Evolutionary conservation across 1,140 invertebrate species (phyloP).

Genomic region (Scylla paramamosain): DNA sequence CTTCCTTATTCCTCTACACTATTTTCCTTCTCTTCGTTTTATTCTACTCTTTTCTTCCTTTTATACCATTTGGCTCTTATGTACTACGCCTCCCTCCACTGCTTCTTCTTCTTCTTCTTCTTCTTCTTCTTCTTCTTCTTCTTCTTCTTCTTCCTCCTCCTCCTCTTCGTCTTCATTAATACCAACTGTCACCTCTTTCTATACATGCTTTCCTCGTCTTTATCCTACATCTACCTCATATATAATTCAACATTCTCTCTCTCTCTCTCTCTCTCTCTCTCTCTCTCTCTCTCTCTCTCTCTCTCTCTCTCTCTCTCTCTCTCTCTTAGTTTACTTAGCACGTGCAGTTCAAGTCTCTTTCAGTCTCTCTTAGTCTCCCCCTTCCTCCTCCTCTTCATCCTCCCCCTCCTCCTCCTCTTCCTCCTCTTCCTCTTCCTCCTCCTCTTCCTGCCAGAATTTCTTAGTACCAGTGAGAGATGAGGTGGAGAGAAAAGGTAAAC

Average conservation of each 20-base stretch:
- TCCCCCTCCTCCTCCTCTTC: neutral
- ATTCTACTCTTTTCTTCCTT: too few relatives aligned
- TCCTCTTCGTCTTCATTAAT: too few relatives aligned
- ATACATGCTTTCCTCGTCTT: too few relatives aligned
- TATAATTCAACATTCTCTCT: neutral
- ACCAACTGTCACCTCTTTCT: neutral
- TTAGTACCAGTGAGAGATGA: neutral
- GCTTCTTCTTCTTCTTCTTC: too few relatives aligned
- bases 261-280: neutral
- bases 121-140: too few relatives aligned
- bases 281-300: neutral
- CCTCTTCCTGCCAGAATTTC: neutral
- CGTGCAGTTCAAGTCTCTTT: neutral
- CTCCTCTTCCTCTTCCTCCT: neutral
- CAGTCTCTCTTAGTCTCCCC: neutral
- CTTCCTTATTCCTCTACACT: too few relatives aligned
- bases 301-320: neutral
- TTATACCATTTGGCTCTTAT: too few relatives aligned
- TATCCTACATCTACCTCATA: too few relatives aligned
- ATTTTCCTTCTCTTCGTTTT: too few relatives aligned
- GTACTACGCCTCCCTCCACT: too few relatives aligned
- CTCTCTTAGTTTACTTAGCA: neutral
- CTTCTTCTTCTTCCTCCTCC: too few relatives aligned
- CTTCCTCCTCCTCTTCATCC: neutral
- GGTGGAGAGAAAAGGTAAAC: conserved; percentile 2